Percentiles rank a stretch among this genome's conserved stretches.
Conservation (phyloP, 2,888 invertebrate species). For the Trichacis sp. region DNA sequence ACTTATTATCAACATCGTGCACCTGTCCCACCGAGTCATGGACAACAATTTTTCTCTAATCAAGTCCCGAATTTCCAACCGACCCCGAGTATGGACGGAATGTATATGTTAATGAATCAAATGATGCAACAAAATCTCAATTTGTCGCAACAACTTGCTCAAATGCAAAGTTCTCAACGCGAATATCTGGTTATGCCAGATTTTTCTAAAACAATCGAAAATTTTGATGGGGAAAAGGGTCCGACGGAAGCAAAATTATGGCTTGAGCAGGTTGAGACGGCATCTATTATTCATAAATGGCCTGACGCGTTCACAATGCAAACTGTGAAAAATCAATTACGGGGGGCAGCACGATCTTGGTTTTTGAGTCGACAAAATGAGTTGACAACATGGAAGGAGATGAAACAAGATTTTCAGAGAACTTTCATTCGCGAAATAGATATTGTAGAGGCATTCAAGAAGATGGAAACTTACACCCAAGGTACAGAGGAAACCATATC, state of each 20-base stretch:
- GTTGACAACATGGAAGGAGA: constrained; percentile 5
- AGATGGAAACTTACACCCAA: constrained; percentile 22
- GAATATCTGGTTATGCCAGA: constrained; percentile 38
- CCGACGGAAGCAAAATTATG: constrained; percentile 33
- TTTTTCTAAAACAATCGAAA: constrained; percentile 28
- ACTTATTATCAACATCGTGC: too few relatives aligned
- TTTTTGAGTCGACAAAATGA: constrained; percentile 10
- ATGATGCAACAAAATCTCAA: constrained; percentile 3
- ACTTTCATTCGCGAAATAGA: constrained; percentile 21
- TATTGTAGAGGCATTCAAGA: constrained; percentile 21
- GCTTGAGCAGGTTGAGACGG: constrained; percentile 31
- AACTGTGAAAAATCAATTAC: constrained; percentile 21
- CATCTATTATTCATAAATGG: constrained; percentile 27
- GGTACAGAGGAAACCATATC: constrained; percentile 15
- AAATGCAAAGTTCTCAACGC: neutral
- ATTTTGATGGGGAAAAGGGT: constrained; percentile 22
- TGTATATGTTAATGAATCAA: too few relatives aligned
- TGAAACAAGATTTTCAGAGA: constrained; percentile 14
- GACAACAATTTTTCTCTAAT: too few relatives aligned
- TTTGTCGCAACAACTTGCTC: neutral
- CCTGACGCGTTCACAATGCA: constrained; percentile 29
- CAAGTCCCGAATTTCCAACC: too few relatives aligned
- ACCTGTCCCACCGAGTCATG: too few relatives aligned
- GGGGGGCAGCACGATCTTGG: constrained; percentile 26
- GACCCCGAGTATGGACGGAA: too few relatives aligned